phyloP scores from a whole-genome alignment of 1,140 invertebrate genomes.

The Conopomorpha cramerella region DNA sequence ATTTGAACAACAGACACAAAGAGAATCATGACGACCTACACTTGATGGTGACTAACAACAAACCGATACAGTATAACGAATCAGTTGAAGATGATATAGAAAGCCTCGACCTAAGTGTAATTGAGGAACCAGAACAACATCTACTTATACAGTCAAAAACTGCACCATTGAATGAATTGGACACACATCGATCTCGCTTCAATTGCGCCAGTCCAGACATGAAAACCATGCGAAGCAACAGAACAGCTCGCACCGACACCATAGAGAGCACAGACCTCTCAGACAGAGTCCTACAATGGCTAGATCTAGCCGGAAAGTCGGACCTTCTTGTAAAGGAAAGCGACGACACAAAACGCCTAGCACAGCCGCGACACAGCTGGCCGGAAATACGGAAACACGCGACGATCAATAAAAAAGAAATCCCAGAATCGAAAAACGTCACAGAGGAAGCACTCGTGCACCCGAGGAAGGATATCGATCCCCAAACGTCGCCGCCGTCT shows the following conservation, averaged over 20 bases:
- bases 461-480: conserved; percentile 35
- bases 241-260: conserved; percentile 25
- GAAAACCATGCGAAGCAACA: conserved; percentile 31
- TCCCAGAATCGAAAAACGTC: conserved; percentile 14
- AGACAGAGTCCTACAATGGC: conserved; percentile 64
- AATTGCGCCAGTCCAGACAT: conserved; percentile 16
- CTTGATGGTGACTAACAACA: conserved; percentile 26
- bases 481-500: conserved; percentile 34
- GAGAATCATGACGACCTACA: conserved; percentile 17
- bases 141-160: conserved; percentile 21
- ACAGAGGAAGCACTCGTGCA: conserved; percentile 18
- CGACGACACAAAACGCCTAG: conserved; percentile 18
- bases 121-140: conserved; percentile 28
- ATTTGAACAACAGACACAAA: conserved; percentile 17
- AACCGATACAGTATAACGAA: conserved; percentile 8
- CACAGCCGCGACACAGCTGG: conserved; percentile 46
- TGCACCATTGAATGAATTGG: conserved; percentile 19
- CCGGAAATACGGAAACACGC: conserved; percentile 34
- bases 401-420: conserved; percentile 24
- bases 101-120: conserved; percentile 25
- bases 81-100: conserved; percentile 16
- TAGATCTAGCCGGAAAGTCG: conserved; percentile 60
- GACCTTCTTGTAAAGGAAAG: conserved; percentile 32
- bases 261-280: conserved; percentile 52
- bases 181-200: conserved; percentile 10